phyloP scores from a whole-genome alignment of 2,797 vertebrate species.

The Myotis vivesi region DNA sequence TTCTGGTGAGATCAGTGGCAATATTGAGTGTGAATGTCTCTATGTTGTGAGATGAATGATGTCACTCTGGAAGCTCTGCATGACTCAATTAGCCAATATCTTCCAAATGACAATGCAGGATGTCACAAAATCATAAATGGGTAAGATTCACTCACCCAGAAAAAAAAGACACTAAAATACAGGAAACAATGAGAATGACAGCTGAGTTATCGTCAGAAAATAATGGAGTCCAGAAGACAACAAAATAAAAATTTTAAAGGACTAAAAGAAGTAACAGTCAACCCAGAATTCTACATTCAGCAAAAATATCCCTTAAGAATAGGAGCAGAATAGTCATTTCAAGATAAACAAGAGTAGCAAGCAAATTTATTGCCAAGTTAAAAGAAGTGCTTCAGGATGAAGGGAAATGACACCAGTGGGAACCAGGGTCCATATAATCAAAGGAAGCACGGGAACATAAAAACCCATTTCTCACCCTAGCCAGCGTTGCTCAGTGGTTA shows the following conservation, averaged over 20 bases:
- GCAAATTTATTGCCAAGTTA: too few relatives aligned
- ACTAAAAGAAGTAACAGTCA: neutral
- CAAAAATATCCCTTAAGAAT: neutral
- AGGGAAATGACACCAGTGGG: too few relatives aligned
- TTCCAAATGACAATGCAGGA: neutral
- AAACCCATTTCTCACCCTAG: too few relatives aligned
- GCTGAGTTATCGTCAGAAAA: neutral
- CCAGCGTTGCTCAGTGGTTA: too few relatives aligned
- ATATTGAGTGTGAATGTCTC: neutral
- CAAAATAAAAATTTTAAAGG: neutral
- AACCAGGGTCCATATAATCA: too few relatives aligned
- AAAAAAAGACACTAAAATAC: neutral
- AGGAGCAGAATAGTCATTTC: too few relatives aligned
- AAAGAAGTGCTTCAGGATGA: too few relatives aligned
- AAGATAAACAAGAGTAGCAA: too few relatives aligned
- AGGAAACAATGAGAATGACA: neutral
- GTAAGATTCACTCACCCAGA: neutral
- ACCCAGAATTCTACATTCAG: too few relatives aligned
- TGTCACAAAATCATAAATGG: too few relatives aligned
- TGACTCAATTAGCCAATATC: neutral
- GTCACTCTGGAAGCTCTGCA: neutral
- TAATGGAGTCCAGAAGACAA: neutral
- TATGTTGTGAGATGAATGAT: neutral
- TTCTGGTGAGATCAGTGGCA: rapidly evolving
- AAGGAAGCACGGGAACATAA: too few relatives aligned